These are phyloP conservation scores for Falco peregrinus DNA, from an alignment of 2,797 vertebrate genomes.

Conservation along the genomic window DNA sequence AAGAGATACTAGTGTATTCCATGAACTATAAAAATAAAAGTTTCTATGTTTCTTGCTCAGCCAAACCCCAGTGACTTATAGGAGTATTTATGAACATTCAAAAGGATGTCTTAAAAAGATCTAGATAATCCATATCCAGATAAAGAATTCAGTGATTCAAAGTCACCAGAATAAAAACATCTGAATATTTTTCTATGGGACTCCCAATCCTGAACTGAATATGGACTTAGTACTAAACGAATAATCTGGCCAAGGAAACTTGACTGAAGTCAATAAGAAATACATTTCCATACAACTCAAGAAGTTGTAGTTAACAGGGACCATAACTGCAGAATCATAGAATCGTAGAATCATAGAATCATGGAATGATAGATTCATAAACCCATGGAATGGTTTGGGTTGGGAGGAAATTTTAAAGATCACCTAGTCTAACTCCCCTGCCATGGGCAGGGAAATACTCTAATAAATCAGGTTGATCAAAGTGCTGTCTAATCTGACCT, in stretches of 20 bases:
- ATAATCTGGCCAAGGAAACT: background rate
- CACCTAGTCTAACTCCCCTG: background rate
- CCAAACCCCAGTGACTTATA: background rate
- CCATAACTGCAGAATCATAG: background rate
- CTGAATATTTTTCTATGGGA: background rate
- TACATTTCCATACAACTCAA: background rate
- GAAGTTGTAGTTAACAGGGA: background rate
- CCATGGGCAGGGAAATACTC: background rate
- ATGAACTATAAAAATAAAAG: background rate
- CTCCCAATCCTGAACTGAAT: background rate
- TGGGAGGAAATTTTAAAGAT: background rate
- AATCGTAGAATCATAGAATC: background rate
- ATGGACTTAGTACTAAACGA: background rate
- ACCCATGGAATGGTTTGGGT: background rate
- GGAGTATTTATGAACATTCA: background rate
- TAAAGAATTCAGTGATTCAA: background rate
- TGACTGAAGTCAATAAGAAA: background rate
- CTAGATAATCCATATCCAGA: background rate
- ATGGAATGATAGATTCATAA: background rate
- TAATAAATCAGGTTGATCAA: background rate
- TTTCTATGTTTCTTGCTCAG: background rate
- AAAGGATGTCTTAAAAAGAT: background rate
- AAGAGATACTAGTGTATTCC: background rate
- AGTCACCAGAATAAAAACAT: background rate
- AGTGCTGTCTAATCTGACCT: fast-evolving